phyloP scores from a whole-genome alignment of 1,140 invertebrate species.

The Lepidotrigona ventralis region DNA sequence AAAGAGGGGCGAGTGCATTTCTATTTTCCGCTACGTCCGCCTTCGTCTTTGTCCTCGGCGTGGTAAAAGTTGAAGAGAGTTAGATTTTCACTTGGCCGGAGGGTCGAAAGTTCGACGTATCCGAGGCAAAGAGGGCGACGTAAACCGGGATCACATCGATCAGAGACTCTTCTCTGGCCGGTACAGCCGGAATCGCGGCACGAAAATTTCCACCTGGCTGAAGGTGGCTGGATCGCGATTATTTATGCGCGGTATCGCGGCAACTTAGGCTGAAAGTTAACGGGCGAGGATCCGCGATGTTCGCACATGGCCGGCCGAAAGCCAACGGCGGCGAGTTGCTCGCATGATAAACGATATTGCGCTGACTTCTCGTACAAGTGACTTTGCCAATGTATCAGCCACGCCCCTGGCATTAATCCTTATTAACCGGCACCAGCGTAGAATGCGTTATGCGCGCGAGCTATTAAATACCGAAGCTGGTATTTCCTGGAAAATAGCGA shows the following conservation, averaged over 20 bases:
- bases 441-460: not conserved
- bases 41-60: too few relatives aligned
- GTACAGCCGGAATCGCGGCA: not conserved
- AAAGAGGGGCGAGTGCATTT: too few relatives aligned
- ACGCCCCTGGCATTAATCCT: slow-evolving; percentile 55
- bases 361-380: slow-evolving; percentile 48
- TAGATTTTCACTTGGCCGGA: too few relatives aligned
- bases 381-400: slow-evolving; percentile 55
- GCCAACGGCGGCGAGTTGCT: not conserved
- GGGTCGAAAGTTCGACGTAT: not conserved
- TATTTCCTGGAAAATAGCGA: slow-evolving; percentile 11
- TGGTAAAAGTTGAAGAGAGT: too few relatives aligned
- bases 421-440: slow-evolving; percentile 48
- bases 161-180: not conserved
- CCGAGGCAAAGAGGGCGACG: too few relatives aligned
- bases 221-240: slow-evolving; percentile 18
- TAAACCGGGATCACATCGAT: not conserved
- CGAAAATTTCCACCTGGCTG: slow-evolving; percentile 13
- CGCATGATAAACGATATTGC: slow-evolving; percentile 57
- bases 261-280: slow-evolving; percentile 63
- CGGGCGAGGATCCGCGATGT: slow-evolving; percentile 34
- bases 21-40: too few relatives aligned
- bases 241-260: slow-evolving; percentile 62
- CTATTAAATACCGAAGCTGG: slow-evolving; percentile 24
- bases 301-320: slow-evolving; percentile 8